Evolutionary conservation across 2,888 invertebrate genomes (phyloP).

Genomic region (Spialia ferax): DNA sequence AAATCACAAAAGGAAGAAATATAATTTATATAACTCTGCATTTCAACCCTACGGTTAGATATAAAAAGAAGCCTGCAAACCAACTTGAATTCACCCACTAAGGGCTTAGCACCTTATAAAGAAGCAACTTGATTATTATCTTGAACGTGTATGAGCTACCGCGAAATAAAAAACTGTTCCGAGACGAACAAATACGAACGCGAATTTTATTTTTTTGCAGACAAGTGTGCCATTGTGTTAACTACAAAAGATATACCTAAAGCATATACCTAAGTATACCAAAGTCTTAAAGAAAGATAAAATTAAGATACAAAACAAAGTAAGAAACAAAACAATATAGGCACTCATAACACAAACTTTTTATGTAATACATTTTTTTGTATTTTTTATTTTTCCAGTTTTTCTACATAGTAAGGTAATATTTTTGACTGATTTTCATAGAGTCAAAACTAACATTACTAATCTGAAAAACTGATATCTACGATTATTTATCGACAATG

Average conservation of each 20-base stretch:
- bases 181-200: slow-evolving; percentile 31
- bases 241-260: not conserved
- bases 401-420: no score
- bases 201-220: slow-evolving; percentile 8
- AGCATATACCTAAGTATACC: no score
- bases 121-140: slow-evolving; percentile 41
- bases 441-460: no score
- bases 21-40: slow-evolving; percentile 4
- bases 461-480: no score
- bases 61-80: slow-evolving; percentile 33
- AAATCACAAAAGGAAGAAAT: not conserved
- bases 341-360: no score
- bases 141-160: slow-evolving; percentile 39
- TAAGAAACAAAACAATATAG: no score
- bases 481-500: no score
- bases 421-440: no score
- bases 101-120: slow-evolving; percentile 41
- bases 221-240: slow-evolving; percentile 7
- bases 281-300: not conserved
- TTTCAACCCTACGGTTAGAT: slow-evolving; percentile 34
- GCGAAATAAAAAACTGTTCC: slow-evolving; percentile 38
- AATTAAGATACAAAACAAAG: no score
- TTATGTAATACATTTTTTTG: no score
- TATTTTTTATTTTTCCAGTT: no score
- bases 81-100: slow-evolving; percentile 36